Evolutionary conservation across 2,113 vertebrate genomes (phyloP).

Genomic region (Struthio camelus): DNA sequence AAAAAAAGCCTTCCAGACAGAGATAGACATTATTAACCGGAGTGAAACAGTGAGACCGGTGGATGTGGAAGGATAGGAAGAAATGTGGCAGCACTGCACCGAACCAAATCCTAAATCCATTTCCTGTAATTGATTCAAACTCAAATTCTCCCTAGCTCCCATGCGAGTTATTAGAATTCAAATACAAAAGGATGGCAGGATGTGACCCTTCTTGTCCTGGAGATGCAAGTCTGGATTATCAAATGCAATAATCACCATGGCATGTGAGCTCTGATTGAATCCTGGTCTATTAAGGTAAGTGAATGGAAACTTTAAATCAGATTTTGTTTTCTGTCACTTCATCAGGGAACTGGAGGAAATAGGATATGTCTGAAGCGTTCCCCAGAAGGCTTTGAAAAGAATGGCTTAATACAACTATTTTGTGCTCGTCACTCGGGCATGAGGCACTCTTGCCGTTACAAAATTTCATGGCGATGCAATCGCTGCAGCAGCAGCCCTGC

Average conservation of each 20-base stretch:
- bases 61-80: not conserved
- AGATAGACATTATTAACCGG: constrained; percentile 7
- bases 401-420: not conserved
- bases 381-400: constrained; percentile 13
- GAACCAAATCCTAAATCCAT: not conserved
- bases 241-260: not conserved
- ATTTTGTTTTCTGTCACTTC: not conserved
- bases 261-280: accelerated
- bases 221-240: constrained; percentile 26
- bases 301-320: not conserved
- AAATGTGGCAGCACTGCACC: not conserved
- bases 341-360: constrained; percentile 5
- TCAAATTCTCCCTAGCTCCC: not conserved
- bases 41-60: not conserved
- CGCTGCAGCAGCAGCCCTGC: not conserved
- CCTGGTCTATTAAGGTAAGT: not conserved
- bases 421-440: not conserved
- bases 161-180: not conserved
- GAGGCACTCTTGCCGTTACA: not conserved
- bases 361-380: not conserved
- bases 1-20: not conserved
- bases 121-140: not conserved
- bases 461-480: not conserved
- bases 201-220: not conserved
- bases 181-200: not conserved